phyloP scores from a whole-genome alignment of 1,140 invertebrate genomes.

The Aphelenchoides besseyi region DNA sequence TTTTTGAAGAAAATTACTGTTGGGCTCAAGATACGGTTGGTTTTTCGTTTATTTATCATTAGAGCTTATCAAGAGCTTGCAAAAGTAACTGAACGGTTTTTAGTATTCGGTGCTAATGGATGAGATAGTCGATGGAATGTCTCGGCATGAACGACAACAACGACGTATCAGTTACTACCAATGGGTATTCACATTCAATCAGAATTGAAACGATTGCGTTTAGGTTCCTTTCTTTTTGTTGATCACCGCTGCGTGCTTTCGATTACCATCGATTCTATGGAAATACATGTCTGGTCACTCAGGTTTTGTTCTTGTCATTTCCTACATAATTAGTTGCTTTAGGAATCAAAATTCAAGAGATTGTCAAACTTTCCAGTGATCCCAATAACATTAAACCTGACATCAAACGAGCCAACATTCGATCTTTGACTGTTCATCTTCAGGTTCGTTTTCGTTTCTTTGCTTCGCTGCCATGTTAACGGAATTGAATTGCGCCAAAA shows the following conservation, averaged over 20 bases:
- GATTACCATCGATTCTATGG: slow-evolving; percentile 63
- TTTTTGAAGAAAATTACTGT: slow-evolving; percentile 43
- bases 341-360: slow-evolving; percentile 35
- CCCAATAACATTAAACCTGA: slow-evolving; percentile 56
- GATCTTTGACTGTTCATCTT: slow-evolving; percentile 43
- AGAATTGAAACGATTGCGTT: neutral
- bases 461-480: neutral
- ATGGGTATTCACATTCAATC: slow-evolving; percentile 53
- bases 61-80: too few relatives aligned
- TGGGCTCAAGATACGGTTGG: too few relatives aligned
- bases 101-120: slow-evolving; percentile 43
- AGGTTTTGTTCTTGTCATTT: too few relatives aligned
- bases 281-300: slow-evolving; percentile 52
- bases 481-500: too few relatives aligned
- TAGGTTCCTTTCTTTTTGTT: slow-evolving; percentile 56
- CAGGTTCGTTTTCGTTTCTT: slow-evolving; percentile 21
- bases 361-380: slow-evolving; percentile 45
- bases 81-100: too few relatives aligned
- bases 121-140: slow-evolving; percentile 36
- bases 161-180: slow-evolving; percentile 63
- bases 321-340: too few relatives aligned
- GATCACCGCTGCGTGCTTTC: slow-evolving; percentile 61
- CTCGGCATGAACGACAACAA: slow-evolving; percentile 28
- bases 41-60: too few relatives aligned
- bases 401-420: slow-evolving; percentile 44